phyloP scores from a whole-genome alignment of 2,113 vertebrate genomes.

The Podarcis cretensis region DNA sequence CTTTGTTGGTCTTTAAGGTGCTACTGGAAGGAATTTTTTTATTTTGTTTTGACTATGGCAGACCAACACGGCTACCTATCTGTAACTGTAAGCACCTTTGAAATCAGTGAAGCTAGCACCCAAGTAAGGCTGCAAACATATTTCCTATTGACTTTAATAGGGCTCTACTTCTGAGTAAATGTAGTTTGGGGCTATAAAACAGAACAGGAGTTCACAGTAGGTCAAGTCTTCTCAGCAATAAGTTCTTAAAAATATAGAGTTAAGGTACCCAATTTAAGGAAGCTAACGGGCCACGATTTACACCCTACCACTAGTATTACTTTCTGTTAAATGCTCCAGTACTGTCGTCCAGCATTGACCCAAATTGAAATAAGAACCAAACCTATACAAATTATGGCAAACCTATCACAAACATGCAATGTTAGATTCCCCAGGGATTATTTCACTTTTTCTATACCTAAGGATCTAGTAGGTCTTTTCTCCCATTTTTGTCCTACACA shows the following conservation, averaged over 20 bases:
- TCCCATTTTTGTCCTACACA: not conserved
- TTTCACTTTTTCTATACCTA: not conserved
- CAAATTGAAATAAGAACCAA: not conserved
- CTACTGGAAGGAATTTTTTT: no score
- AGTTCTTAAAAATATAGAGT: slow-evolving; percentile 24
- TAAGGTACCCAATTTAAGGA: slow-evolving; percentile 37
- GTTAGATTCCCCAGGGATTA: no score
- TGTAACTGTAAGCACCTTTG: not conserved
- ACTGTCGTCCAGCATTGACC: not conserved
- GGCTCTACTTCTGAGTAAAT: not conserved
- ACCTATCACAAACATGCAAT: no score
- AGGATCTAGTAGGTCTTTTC: not conserved
- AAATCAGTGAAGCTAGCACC: not conserved
- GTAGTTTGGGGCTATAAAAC: not conserved
- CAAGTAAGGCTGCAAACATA: not conserved
- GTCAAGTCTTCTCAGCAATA: slow-evolving; percentile 15
- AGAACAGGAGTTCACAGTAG: not conserved
- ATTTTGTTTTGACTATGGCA: no score
- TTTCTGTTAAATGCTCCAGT: not conserved
- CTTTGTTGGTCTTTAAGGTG: no score
- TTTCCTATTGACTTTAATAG: not conserved
- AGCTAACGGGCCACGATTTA: slow-evolving; percentile 30
- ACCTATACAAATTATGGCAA: not conserved
- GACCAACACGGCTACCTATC: no score
- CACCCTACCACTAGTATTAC: not conserved